Evolutionary conservation across 2,888 invertebrate species (phyloP), one percentile per base, ranked within the genome.

Genomic region (Teleogryllus oceanicus): DNA sequence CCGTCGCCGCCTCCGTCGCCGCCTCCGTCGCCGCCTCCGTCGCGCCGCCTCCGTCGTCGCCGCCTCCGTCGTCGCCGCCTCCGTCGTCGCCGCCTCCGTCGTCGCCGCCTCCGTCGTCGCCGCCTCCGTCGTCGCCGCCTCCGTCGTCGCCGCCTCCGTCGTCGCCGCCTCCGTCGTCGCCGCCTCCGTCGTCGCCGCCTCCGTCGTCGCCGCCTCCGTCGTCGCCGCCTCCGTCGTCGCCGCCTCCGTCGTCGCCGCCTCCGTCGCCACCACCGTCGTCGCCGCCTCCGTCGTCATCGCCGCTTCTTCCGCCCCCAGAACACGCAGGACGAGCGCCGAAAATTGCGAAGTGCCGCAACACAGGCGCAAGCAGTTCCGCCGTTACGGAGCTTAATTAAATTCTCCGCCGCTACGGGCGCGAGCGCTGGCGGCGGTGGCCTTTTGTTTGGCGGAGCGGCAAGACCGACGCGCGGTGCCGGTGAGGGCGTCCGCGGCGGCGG

Each of bases 381-480:
- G 62, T 62, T 62, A 62, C 62, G 62, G 62, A 62, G 62, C 62
- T 62, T 62, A 62, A 62, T 62, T 62, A 62, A 62, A 62, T 62
- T 62, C 62, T 62, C 62, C 62, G 62, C 62, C 16, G 62, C n/a
- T 62, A 62, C 62, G 16, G 62, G 62, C 62, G 62, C 62, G 62
- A 62, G 62, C 62, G 13, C 62, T 62, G 62, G 62, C 62, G 62
- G 16, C 62, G n/a, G 62, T 62, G 62, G 62, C 62, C 62, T 62
- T 62, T 62, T 62, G 62, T 62, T 62, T n/a, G 62, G 62, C 16
- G 62, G n/a, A 62, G 62, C 13, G 62, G n/a, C n/a, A 62, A 18
- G 62, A 18, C 16, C 62, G 13, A 13, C 62, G 13, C 62, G 62
- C n/a, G n/a, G n/a, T 10, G 13, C 13, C 62, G 16, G 62, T 62